A percentile compares a stretch with the other conserved stretches of the same genome.
Conservation (phyloP, 2,113 vertebrate species). For the Montifringilla adamsi region DNA sequence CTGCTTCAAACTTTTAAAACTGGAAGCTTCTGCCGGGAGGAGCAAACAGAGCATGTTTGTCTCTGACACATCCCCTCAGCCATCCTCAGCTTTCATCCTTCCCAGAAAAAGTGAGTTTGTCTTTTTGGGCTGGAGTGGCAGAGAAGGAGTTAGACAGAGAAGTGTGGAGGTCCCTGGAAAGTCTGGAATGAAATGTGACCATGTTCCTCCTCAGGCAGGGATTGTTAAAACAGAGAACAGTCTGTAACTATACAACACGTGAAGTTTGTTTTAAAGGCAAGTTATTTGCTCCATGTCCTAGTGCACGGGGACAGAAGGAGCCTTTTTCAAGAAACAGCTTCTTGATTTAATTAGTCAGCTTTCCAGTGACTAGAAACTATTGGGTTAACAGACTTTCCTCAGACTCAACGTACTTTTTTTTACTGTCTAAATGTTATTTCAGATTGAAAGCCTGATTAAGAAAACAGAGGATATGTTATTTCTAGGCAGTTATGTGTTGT, state of each 20-base stretch:
- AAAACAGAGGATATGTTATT: conserved; percentile 63
- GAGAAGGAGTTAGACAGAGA: not conserved
- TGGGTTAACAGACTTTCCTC: not conserved
- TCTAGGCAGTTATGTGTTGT: conserved; percentile 24
- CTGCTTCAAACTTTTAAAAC: not conserved
- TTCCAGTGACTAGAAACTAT: conserved; percentile 13
- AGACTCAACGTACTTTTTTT: conserved; percentile 14
- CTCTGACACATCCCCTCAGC: not conserved
- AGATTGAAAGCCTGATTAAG: conserved; percentile 59
- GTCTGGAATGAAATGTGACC: not conserved
- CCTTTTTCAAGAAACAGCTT: conserved; percentile 26
- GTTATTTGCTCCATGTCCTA: not conserved
- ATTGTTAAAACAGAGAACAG: conserved; percentile 39
- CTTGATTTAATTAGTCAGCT: conserved; percentile 35
- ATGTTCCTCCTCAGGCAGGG: not conserved
- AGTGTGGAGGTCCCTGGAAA: not conserved
- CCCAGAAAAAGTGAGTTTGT: not conserved
- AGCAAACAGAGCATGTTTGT: not conserved
- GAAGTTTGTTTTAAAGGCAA: conserved; percentile 28
- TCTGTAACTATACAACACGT: not conserved
- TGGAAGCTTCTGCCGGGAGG: not conserved
- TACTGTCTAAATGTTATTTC: conserved; percentile 49
- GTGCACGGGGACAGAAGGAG: conserved; percentile 5
- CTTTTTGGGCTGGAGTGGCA: not conserved
- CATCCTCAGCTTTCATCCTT: not conserved